These are phyloP conservation scores for Copsychus sechellarum DNA, from an alignment of 2,113 vertebrate genomes.

Conservation along the genomic window DNA sequence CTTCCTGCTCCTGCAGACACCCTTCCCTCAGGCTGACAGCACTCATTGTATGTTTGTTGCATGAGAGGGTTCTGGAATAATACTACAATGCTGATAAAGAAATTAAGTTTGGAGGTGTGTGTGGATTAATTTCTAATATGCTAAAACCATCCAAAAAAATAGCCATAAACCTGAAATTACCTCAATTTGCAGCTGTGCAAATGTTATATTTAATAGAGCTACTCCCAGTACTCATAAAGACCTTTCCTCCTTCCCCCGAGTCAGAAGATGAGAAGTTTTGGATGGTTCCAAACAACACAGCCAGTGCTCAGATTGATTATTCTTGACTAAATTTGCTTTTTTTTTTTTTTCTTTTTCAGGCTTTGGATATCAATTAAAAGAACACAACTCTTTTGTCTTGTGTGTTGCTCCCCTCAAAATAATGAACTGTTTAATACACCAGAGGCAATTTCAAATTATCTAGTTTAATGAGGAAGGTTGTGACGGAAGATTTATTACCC, in stretches of 20 bases:
- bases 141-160: not conserved
- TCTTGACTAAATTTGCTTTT: not conserved
- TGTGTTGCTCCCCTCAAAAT: conserved; percentile 49
- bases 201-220: not conserved
- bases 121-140: not conserved
- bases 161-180: not conserved
- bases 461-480: conserved; percentile 65
- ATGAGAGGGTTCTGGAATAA: not conserved
- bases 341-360: not conserved
- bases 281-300: not conserved
- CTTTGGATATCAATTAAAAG: conserved; percentile 43
- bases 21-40: not conserved
- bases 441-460: conserved; percentile 70
- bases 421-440: conserved; percentile 71
- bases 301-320: not conserved
- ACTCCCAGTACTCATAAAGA: not conserved
- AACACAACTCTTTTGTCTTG: conserved; percentile 46
- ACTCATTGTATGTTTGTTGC: not conserved
- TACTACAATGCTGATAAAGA: not conserved
- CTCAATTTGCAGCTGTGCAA: not conserved
- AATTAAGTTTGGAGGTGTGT: not conserved
- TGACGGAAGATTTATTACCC: conserved; percentile 62
- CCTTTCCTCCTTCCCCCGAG: not conserved
- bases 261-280: not conserved
- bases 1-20: not conserved